phyloP scores from a whole-genome alignment of 2,888 invertebrate species.

The Brachyptera putata region DNA sequence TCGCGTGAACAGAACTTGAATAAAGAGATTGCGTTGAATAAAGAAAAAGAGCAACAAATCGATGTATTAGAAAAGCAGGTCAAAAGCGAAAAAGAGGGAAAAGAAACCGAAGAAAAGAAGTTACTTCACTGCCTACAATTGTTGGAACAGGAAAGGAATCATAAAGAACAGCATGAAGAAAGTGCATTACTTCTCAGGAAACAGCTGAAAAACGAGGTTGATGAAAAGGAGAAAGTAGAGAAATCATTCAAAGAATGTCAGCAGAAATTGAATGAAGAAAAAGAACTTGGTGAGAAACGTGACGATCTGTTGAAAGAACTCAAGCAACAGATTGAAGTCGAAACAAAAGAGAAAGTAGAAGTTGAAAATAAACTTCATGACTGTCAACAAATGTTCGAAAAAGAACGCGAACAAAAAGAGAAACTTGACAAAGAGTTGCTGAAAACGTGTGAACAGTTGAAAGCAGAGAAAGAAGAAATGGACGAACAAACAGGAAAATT shows the following conservation, averaged over 20 bases:
- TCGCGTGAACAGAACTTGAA: too few species aligned
- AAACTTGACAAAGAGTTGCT: background rate
- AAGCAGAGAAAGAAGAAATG: background rate
- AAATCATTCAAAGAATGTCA: background rate
- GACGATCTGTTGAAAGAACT: background rate
- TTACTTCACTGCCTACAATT: background rate
- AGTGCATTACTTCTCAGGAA: background rate
- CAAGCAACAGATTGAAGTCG: background rate
- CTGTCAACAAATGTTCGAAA: background rate
- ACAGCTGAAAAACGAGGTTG: background rate
- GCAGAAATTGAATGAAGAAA: background rate
- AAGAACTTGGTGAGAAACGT: background rate
- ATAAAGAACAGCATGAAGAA: background rate
- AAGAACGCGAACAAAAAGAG: background rate
- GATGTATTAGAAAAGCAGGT: background rate
- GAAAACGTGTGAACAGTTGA: background rate
- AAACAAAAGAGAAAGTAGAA: background rate
- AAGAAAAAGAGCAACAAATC: background rate
- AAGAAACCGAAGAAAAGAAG: background rate
- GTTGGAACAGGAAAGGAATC: background rate
- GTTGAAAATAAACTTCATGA: background rate
- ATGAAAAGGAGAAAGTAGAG: background rate
- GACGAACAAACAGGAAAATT: background rate
- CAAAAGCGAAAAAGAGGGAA: background rate
- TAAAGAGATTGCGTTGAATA: too few species aligned